Base-by-base conservation (phyloP, 2,113 vertebrate genomes). In the Centrocercus urophasianus region DNA sequence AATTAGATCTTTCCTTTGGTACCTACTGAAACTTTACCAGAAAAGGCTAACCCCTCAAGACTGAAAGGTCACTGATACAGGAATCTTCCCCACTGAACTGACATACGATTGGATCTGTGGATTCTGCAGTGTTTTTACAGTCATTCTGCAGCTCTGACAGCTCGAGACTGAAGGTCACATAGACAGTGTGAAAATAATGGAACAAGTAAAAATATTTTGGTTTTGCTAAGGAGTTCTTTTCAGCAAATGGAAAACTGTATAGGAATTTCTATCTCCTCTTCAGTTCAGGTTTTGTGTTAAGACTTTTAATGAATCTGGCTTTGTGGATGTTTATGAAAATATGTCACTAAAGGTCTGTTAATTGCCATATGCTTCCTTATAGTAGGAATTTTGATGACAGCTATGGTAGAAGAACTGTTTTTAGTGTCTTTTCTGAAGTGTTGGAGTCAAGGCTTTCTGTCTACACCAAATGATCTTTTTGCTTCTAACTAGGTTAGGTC, bases 41-140 rank as follows among this genome's bases (percentile, higher is more conserved):
- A 88, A 89, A 90, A n/a, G n/a, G 21, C 34, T 88, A 65, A 89
- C 19, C 14, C 13, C 34, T 63, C 65, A 83, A 77, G 56, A 47
- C 42, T 71, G 59, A 88, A 95, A 97, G 59, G 75, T 82, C 61
- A 83, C 15, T 64, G 72, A 92, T 64, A 36, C 11, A 82, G 71
- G 70, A 81, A 77, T 84, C 27, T 81, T 66, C 69, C 19, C 22
- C 48, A 38, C 30, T 95, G 85, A 83, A 89, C n/a, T 89, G 65
- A 67, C 82, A 87, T 91, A 54, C 86, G 79, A 78, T 13, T 18
- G 54, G 67, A 66, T 30, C 85, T 93, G 76, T 1, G 4, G n/a
- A 88, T 88, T 86, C 57, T 96, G 54, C 30, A 74, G 13, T 57
- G 32, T 88, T 79, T 74, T 63, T 86, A 40, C 18, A 56, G 70